phyloP scores from a whole-genome alignment of 53 echinoderm and acorn worm species.

The Echinarachnius parma region DNA sequence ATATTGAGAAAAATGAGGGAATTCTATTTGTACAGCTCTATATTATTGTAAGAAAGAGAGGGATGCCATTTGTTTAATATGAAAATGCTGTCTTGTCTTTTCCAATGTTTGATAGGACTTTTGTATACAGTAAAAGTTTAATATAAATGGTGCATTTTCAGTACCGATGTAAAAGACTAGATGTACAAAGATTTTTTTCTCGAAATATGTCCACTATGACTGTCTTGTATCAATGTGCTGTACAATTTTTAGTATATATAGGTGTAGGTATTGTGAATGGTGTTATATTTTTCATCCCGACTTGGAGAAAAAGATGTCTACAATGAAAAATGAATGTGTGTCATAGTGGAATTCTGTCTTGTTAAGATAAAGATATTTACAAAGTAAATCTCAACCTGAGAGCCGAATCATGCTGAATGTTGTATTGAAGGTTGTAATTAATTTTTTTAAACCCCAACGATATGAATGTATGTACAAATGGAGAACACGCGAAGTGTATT shows the following conservation, averaged over 20 bases:
- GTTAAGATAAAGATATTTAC: constrained; percentile 56
- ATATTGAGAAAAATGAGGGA: constrained; percentile 29
- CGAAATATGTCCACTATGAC: constrained; percentile 22
- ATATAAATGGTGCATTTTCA: constrained; percentile 43
- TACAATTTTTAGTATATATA: constrained; percentile 83
- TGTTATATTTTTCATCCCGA: constrained; percentile 30
- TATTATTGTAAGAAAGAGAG: constrained; percentile 48
- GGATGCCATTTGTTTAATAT: constrained; percentile 21
- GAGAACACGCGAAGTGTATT: constrained; percentile 70
- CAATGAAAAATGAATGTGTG: constrained; percentile 28
- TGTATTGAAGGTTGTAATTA: constrained; percentile 40
- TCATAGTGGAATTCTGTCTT: constrained; percentile 49
- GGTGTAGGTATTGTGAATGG: constrained; percentile 59
- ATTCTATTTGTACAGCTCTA: constrained; percentile 54
- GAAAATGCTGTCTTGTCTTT: constrained; percentile 44
- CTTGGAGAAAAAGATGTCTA: constrained; percentile 26
- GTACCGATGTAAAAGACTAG: constrained; percentile 40
- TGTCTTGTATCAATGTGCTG: constrained; percentile 68
- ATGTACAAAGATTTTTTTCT: constrained; percentile 32
- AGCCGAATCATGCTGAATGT: constrained; percentile 50
- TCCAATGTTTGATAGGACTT: constrained; percentile 46
- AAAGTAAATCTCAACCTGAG: constrained; percentile 48
- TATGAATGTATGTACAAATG: constrained; percentile 88
- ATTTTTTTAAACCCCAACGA: constrained; percentile 53
- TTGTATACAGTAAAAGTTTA: constrained; percentile 46